Base-by-base conservation (phyloP, 92 coral and sea anemone species). In the Galaxea fascicularis region DNA sequence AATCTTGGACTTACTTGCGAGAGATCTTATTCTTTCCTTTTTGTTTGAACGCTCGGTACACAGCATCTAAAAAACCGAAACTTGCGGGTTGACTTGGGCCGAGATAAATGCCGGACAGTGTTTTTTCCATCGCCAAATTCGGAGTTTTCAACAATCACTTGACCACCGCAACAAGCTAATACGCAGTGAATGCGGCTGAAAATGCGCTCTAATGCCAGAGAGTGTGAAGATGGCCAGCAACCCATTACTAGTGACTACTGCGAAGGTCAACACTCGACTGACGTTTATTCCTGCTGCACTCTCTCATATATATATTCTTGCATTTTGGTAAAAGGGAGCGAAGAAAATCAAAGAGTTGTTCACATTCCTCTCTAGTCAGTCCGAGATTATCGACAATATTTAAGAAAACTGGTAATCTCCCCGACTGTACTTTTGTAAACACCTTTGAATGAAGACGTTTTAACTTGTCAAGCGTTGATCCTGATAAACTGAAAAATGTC, bases 281-380 rank as follows among this genome's bases (percentile, higher is more conserved):
- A 65, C 45, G 29, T 17, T 30, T 65, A 44, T 65, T 65, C 21
- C 44, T 0, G 14, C 20, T 15, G n/a, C 14, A 20, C 18, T 27
- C n/a, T 10, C 22, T 16, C 14, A 30, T 67, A 67, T 30, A 67
- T 10, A 26, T 68, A 41, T 17, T 68, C 52, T 39, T 63, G 31
- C 7, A 41, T 57, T 31, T 31, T 65, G 39, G 13, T 45, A n/a
- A 54, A 57, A n/a, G n/a, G n/a, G n/a, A n/a, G n/a, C n/a, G n/a
- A n/a, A n/a, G n/a, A n/a, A n/a, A n/a, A n/a, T n/a, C n/a, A n/a
- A n/a, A n/a, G n/a, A n/a, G n/a, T n/a, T n/a, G n/a, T n/a, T n/a
- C n/a, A n/a, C n/a, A n/a, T n/a, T 84, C 88, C 30, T 75, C 79
- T 44, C 74, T 76, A 73, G 64, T 70, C 41, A 82, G 27, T 53